phyloP scores from a whole-genome alignment of 2,888 invertebrate genomes.

The Drosophila meridionalis region DNA sequence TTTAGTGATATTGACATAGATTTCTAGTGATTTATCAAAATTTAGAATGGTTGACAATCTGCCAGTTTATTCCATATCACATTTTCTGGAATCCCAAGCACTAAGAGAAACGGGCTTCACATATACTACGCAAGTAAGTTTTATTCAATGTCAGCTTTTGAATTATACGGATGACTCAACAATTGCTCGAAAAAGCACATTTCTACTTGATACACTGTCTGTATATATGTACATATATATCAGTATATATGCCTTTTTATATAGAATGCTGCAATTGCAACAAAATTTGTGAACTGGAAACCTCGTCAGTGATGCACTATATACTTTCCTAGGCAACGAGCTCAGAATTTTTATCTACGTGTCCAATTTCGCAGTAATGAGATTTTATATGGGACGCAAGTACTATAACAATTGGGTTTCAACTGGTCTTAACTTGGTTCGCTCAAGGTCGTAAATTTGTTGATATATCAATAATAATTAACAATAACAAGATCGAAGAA shows the following conservation, averaged over 20 bases:
- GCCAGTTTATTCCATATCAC: constrained; percentile 79
- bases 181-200: not conserved
- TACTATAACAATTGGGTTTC: too few species aligned
- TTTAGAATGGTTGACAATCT: constrained; percentile 67
- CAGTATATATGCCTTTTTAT: not conserved
- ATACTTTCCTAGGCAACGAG: not conserved
- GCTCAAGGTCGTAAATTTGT: not conserved
- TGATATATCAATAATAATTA: not conserved
- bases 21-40: constrained; percentile 35
- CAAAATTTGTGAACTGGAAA: not conserved
- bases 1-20: constrained; percentile 12
- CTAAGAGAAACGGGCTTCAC: constrained; percentile 31
- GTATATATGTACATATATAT: not conserved
- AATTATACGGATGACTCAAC: constrained; percentile 13
- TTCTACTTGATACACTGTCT: constrained; percentile 1
- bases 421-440: not conserved
- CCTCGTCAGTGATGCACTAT: not conserved
- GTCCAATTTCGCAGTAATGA: not conserved
- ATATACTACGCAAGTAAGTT: constrained; percentile 58
- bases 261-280: not conserved
- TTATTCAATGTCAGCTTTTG: constrained; percentile 9
- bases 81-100: constrained; percentile 72
- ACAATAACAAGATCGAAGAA: not conserved
- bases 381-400: not conserved
- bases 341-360: not conserved